These are phyloP conservation scores for Drosophila lacicola DNA, from an alignment of 2,888 invertebrate genomes.

Conservation along the genomic window DNA sequence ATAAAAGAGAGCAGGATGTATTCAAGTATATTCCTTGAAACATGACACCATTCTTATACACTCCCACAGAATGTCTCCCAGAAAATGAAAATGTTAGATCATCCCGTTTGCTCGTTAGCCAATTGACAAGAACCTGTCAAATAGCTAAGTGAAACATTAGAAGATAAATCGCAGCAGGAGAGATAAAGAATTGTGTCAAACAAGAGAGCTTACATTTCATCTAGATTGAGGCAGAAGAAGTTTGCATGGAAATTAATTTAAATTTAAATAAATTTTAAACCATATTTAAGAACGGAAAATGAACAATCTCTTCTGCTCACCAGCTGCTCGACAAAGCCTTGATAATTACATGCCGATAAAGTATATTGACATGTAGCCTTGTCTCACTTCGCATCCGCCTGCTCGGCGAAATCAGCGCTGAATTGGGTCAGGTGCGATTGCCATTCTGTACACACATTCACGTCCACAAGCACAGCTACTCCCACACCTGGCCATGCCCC, in stretches of 20 bases:
- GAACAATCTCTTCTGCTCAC: background rate
- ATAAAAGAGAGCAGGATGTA: constrained; percentile 12
- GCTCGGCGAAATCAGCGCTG: constrained; percentile 37
- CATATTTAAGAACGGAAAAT: background rate
- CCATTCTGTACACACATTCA: constrained; percentile 15
- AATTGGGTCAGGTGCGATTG: constrained; percentile 65
- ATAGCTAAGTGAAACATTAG: background rate
- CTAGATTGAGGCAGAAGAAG: background rate
- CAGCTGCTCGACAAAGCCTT: constrained; percentile 4
- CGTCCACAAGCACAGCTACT: background rate
- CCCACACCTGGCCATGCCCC: background rate
- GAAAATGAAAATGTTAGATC: background rate
- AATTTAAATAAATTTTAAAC: constrained; percentile 15
- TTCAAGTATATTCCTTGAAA: background rate
- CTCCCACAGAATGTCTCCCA: constrained; percentile 11
- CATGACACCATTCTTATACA: constrained; percentile 28
- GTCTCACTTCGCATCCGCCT: constrained; percentile 26
- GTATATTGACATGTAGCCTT: constrained; percentile 13
- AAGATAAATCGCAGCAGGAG: background rate
- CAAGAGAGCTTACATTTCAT: background rate
- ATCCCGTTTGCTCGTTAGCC: background rate
- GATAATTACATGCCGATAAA: constrained; percentile 20
- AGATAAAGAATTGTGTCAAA: background rate
- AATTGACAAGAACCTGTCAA: background rate
- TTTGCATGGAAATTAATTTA: background rate